Evolutionary conservation across 2,113 vertebrate genomes (phyloP).

Genomic region (Coracopsis vasa): DNA sequence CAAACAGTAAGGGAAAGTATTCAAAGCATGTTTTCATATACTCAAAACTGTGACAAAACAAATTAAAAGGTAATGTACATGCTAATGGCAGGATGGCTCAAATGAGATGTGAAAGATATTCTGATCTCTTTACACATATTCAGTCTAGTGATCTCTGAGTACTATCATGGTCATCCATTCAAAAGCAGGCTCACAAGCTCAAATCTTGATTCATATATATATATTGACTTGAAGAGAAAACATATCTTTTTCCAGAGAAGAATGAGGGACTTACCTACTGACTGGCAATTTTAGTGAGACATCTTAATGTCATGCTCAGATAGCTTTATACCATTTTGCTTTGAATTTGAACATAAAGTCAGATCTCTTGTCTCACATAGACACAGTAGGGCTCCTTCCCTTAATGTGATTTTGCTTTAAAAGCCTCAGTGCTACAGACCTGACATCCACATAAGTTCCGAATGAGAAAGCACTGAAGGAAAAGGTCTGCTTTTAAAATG

Average conservation of each 20-base stretch:
- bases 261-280: not conserved
- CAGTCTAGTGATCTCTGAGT: not conserved
- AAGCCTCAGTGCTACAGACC: not conserved
- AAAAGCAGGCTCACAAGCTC: not conserved
- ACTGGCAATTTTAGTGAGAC: not conserved
- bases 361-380: not conserved
- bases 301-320: not conserved
- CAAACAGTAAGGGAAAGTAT: not conserved
- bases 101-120: not conserved
- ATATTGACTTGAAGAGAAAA: not conserved
- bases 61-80: not conserved
- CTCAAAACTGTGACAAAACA: not conserved
- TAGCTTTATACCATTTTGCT: not conserved
- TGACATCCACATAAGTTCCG: not conserved
- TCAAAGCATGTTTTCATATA: not conserved
- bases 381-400: not conserved
- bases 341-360: not conserved
- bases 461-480: not conserved
- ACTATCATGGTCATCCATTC: not conserved
- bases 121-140: not conserved
- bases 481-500: not conserved
- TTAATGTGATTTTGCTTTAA: not conserved
- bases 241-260: not conserved
- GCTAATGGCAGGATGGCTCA: not conserved
- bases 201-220: not conserved